Conservation (phyloP, 1,140 invertebrate species). For the Physella acuta region DNA sequence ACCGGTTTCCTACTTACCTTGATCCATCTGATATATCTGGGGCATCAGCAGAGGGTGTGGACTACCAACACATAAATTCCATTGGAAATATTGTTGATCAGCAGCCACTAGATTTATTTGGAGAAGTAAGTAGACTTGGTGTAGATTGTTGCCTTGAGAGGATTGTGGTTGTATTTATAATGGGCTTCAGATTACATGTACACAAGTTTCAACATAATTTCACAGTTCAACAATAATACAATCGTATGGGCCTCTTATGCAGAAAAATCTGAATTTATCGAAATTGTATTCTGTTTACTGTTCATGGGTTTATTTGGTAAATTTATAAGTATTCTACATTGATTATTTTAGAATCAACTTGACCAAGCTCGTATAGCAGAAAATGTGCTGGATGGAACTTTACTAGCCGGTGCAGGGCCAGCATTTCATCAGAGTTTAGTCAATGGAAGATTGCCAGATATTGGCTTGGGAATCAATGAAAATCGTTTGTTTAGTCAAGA, state of each 20-base stretch:
- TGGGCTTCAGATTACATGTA: background rate
- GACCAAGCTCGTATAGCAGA: slow-evolving; percentile 26
- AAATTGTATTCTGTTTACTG: background rate
- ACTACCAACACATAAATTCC: too few species aligned
- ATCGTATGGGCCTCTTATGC: too few species aligned
- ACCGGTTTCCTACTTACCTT: slow-evolving; percentile 44
- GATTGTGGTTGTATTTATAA: slow-evolving; percentile 4
- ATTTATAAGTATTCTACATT: too few species aligned
- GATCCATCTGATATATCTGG: slow-evolving; percentile 38
- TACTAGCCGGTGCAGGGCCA: slow-evolving; percentile 7
- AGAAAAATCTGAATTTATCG: too few species aligned
- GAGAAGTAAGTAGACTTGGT: background rate
- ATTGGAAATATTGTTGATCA: too few species aligned
- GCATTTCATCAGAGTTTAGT: background rate
- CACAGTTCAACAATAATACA: too few species aligned
- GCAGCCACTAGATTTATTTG: too few species aligned
- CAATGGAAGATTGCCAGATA: slow-evolving; percentile 30
- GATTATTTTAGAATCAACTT: background rate
- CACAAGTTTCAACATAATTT: too few species aligned
- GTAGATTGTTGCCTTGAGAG: slow-evolving; percentile 30
- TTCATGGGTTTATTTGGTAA: too few species aligned
- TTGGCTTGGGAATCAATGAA: slow-evolving; percentile 32
- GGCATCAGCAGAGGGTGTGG: slow-evolving; percentile 16
- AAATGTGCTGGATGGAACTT: slow-evolving; percentile 30
- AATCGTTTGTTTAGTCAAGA: slow-evolving; percentile 22